These are phyloP conservation scores for Melozone crissalis DNA, from an alignment of 2,113 vertebrate genomes.

Conservation along the genomic window DNA sequence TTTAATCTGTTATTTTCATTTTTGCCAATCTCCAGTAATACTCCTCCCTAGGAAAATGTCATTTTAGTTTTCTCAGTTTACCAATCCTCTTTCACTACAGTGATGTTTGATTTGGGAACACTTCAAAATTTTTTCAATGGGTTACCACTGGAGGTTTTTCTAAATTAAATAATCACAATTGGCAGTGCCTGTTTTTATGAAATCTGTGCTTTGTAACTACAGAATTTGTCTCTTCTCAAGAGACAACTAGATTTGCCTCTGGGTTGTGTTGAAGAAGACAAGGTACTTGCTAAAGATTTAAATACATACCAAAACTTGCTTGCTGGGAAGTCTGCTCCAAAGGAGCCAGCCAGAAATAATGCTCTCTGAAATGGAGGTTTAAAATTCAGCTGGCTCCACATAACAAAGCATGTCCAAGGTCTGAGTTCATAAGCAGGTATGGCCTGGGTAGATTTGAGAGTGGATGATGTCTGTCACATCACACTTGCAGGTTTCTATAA, in stretches of 20 bases:
- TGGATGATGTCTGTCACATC: background rate
- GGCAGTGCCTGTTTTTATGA: background rate
- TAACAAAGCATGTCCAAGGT: accelerated
- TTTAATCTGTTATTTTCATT: background rate
- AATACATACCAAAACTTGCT: background rate
- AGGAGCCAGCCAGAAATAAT: background rate
- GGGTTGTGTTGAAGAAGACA: background rate
- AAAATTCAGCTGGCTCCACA: accelerated
- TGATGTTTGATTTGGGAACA: conserved; percentile 1
- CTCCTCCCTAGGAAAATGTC: background rate
- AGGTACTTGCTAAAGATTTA: background rate
- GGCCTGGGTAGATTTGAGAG: background rate
- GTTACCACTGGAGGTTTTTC: background rate
- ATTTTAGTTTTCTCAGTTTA: background rate
- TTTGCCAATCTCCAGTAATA: background rate
- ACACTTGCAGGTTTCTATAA: background rate
- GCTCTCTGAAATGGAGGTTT: background rate
- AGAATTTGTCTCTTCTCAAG: background rate
- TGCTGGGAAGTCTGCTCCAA: background rate
- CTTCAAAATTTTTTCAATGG: background rate
- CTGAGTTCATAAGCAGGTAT: background rate
- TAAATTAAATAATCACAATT: background rate
- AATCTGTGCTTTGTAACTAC: background rate
- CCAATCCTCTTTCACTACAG: background rate
- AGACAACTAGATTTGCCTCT: background rate